These are phyloP conservation scores for Pardalotus punctatus DNA, from an alignment of 2,113 vertebrate genomes.

Conservation along the genomic window DNA sequence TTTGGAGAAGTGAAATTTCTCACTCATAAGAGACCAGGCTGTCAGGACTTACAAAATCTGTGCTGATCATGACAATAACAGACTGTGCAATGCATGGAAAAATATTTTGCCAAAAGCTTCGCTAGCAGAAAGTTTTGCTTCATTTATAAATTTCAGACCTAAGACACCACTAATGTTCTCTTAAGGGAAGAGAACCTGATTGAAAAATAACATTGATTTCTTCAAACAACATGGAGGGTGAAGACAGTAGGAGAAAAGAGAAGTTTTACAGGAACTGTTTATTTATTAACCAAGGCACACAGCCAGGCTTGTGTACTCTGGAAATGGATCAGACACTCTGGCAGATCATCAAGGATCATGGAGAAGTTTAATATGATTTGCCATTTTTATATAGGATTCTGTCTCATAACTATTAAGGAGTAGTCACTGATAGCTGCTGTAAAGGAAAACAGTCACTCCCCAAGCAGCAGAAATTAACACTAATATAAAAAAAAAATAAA, in stretches of 20 bases:
- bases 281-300: constrained; percentile 35
- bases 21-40: constrained; percentile 24
- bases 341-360: constrained; percentile 16
- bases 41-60: constrained; percentile 39
- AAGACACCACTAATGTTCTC: background rate
- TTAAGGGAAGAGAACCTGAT: background rate
- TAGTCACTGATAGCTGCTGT: background rate
- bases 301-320: background rate
- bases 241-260: background rate
- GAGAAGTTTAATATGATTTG: background rate
- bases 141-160: background rate
- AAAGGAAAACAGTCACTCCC: background rate
- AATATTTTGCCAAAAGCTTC: background rate
- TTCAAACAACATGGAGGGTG: constrained; percentile 26
- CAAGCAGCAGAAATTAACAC: background rate
- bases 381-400: constrained; percentile 4
- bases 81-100: background rate
- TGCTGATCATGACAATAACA: background rate
- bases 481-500: background rate
- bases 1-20: constrained; percentile 6
- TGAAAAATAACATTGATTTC: background rate
- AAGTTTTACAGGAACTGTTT: constrained; percentile 48
- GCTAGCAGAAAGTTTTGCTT: background rate
- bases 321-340: background rate
- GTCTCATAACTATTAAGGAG: background rate